These are phyloP conservation scores for Andrena minutula DNA, from an alignment of 2,888 invertebrate species.

Conservation along the genomic window DNA sequence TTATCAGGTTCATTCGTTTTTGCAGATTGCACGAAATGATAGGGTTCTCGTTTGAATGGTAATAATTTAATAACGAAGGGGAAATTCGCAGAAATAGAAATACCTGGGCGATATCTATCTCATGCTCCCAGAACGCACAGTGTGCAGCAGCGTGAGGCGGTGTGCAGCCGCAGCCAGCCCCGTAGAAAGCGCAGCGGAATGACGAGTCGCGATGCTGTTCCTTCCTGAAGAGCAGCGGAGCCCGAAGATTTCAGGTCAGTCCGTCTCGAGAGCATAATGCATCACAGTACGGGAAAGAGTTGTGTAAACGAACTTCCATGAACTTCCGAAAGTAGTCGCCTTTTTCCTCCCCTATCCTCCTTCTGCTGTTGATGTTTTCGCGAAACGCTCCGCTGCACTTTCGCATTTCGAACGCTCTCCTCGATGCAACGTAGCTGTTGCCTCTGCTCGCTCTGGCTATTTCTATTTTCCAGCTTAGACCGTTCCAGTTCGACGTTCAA, in stretches of 20 bases:
- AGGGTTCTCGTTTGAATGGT: not conserved
- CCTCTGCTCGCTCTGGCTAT: not conserved
- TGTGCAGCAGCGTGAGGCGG: slow-evolving; percentile 36
- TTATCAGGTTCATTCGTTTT: not conserved
- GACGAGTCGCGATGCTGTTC: slow-evolving; percentile 68
- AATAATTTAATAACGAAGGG: not conserved
- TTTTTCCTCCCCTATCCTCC: slow-evolving; percentile 53
- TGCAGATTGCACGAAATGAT: too few species aligned
- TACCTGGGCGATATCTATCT: not conserved
- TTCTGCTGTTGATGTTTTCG: slow-evolving; percentile 62
- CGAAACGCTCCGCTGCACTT: slow-evolving; percentile 44
- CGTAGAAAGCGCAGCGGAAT: slow-evolving; percentile 71
- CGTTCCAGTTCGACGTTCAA: too few species aligned
- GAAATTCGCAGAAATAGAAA: too few species aligned
- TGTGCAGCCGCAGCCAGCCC: slow-evolving; percentile 34
- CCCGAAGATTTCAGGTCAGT: slow-evolving; percentile 81
- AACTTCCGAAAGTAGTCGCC: slow-evolving; percentile 77
- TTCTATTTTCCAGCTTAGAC: too few species aligned
- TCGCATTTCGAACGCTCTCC: not conserved
- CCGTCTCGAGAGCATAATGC: slow-evolving; percentile 82
- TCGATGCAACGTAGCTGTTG: slow-evolving; percentile 1
- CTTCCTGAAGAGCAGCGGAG: slow-evolving; percentile 73
- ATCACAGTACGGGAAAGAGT: slow-evolving; percentile 79
- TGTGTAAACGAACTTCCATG: slow-evolving; percentile 80
- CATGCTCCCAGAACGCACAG: slow-evolving; percentile 62